These are phyloP conservation scores for Poeciliopsis gracilis DNA, from an alignment of 2,797 vertebrate species.

Conservation along the genomic window DNA sequence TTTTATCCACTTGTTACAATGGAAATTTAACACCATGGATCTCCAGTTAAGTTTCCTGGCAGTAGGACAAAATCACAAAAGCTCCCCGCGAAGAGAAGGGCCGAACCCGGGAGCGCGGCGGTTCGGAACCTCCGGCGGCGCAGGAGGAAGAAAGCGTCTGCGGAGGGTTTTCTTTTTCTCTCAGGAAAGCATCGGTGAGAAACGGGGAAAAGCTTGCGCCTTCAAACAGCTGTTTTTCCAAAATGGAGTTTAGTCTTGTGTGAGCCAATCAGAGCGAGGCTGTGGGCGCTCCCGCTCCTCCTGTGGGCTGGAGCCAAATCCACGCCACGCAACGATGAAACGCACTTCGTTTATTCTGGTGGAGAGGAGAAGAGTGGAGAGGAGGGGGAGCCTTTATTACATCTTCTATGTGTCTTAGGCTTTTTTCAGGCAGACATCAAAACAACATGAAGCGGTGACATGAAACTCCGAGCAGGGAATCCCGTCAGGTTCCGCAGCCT, in stretches of 20 bases:
- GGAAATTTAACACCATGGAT: slow-evolving; percentile 59
- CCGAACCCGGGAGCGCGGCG: slow-evolving; percentile 13
- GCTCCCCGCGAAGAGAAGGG: neutral
- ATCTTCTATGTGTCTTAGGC: slow-evolving; percentile 18
- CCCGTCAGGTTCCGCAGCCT: neutral
- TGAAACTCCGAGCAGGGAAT: slow-evolving; percentile 13
- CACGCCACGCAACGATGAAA: slow-evolving; percentile 35
- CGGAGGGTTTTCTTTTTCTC: neutral
- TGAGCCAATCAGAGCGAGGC: slow-evolving; percentile 75
- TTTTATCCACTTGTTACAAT: slow-evolving; percentile 80
- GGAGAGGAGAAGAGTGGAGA: neutral
- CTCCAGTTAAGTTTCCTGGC: slow-evolving; percentile 63
- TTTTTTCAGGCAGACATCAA: slow-evolving; percentile 37
- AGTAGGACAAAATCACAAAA: slow-evolving; percentile 35
- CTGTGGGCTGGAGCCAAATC: slow-evolving; percentile 57
- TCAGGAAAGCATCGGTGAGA: slow-evolving; percentile 40
- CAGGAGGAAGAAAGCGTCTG: neutral
- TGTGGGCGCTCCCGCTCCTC: slow-evolving; percentile 65
- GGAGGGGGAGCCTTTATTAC: neutral
- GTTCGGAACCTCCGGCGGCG: neutral
- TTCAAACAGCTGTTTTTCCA: slow-evolving; percentile 86
- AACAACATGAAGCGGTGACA: slow-evolving; percentile 15
- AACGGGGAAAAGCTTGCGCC: slow-evolving; percentile 67
- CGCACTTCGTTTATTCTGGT: neutral
- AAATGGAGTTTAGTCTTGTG: slow-evolving; percentile 81